Evolutionary conservation across 2,888 invertebrate species (phyloP).

Genomic region (Epistrophella euchroma): DNA sequence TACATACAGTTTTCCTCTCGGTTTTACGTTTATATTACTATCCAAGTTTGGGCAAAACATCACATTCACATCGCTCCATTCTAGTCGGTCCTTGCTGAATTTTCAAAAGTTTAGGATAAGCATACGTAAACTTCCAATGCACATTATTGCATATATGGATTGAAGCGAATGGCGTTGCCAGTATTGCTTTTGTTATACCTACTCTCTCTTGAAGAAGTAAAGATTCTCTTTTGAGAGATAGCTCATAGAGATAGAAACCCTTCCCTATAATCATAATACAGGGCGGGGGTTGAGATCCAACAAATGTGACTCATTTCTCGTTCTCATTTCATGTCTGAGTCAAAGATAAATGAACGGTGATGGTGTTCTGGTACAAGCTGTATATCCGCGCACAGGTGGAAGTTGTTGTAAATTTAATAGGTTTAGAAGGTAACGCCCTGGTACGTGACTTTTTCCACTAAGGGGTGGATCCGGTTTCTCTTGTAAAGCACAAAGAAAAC

Average conservation of each 20-base stretch:
- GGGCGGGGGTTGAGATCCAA: slow-evolving; percentile 53
- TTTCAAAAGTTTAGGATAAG: slow-evolving; percentile 48
- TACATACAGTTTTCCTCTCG: neutral
- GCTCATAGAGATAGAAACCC: neutral
- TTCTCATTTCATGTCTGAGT: slow-evolving; percentile 59
- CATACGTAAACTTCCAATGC: slow-evolving; percentile 11
- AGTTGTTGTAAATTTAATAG: slow-evolving; percentile 59
- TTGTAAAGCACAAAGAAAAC: slow-evolving; percentile 31
- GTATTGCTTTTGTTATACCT: slow-evolving; percentile 28
- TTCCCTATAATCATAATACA: slow-evolving; percentile 48
- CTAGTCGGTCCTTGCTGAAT: slow-evolving; percentile 8
- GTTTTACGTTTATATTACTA: neutral
- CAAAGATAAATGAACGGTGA: slow-evolving; percentile 34
- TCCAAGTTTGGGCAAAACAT: slow-evolving; percentile 37
- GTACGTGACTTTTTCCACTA: slow-evolving; percentile 82
- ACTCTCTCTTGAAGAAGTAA: slow-evolving; percentile 33
- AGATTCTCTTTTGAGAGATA: slow-evolving; percentile 47
- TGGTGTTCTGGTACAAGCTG: slow-evolving; percentile 26
- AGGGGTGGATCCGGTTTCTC: slow-evolving; percentile 79
- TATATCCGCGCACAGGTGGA: slow-evolving; percentile 61
- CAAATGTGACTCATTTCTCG: slow-evolving; percentile 64
- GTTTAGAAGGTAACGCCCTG: slow-evolving; percentile 80
- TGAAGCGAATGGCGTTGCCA: slow-evolving; percentile 29
- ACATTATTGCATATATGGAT: slow-evolving; percentile 45
- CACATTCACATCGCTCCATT: slow-evolving; percentile 40